Evolutionary conservation across 1,140 invertebrate genomes (phyloP), one percentile per base, ranked within the genome.

Genomic region (Dufourea novaeangliae): DNA sequence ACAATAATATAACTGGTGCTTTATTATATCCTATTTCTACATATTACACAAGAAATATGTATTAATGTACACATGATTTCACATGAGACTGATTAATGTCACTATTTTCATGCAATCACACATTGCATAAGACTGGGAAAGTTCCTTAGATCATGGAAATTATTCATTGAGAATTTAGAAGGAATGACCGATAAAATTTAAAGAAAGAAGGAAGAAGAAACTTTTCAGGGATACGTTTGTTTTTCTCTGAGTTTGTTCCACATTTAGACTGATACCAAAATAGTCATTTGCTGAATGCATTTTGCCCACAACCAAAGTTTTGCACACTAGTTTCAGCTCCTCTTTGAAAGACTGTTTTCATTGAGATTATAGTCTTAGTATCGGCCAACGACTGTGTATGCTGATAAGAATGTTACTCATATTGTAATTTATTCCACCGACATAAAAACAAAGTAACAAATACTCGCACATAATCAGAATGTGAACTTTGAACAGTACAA

Each of bases 401-500:
- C 54, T 67, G 44, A 32, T 61, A 83, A 59, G 50, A 39, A 76
- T 37, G 17, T 34, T 78, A 73, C n/a, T 34, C 50, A 44, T 27
- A 77, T 54, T 76, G 54, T 70, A 62, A 71, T 54, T 69, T 56
- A 74, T 56, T 83, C 61, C 41, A 32, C 14, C 63, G 27, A 29
- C 54, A 66, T n/a, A n/a, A 82, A 72, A 83, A 70, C 71, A 12
- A 69, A 66, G 27, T 69, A 72, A 78, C 46, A 72, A 79, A 73
- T 78, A 61, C 37, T 66, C 66, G 41, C 44, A 73, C 27, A 74
- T 59, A 83, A 83, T 83, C 69, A 12, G 34, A 83, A 54, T 12
- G 25, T 83, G 80, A 83, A 83, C 80, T 83, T 79, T 79, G 70
- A 79, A 83, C 80, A 20, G 32, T 29, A 73, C 52, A 39, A 27